Base-by-base conservation (phyloP, 2,888 invertebrate species). In the Serripes groenlandicus region DNA sequence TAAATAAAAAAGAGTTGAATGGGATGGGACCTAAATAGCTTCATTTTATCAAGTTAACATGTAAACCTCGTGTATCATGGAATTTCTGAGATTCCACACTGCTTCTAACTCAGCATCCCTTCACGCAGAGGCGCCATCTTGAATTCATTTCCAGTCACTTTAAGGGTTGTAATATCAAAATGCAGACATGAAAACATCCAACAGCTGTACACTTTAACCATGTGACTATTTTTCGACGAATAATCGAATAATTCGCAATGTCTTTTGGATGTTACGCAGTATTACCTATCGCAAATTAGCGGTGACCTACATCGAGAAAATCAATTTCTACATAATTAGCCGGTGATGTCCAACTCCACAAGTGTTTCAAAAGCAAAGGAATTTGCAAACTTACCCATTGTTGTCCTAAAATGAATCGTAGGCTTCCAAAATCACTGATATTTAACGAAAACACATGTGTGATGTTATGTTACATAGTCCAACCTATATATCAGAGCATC, bases 91-190 rank as follows among this genome's bases (percentile, higher is more conserved):
- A 81, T 66, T 81, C 75, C 78, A 34, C 23, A 56, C 64, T 69
- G 70, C 77, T 62, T 56, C 52, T 75, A 70, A 60, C 77, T 70
- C 80, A 79, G 76, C 76, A 76, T 76, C 64, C 60, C 23, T 26
- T 32, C n/a, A n/a, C n/a, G n/a, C n/a, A n/a, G 30, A 15, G 72
- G 49, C 80, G 85, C 85, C 85, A 86, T 86, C 78, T 86, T 86
- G 85, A 82, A 85, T 85, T 78, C 76, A 85, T 85, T 85, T 15
- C 49, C 49, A 5, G 49, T 49, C n/a, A 49, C 7, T 3, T 49
- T 49, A 49, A 49, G 21, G 49, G 7, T n/a, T n/a, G n/a, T n/a
- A n/a, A n/a, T n/a, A n/a, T n/a, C n/a, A n/a, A n/a, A n/a, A n/a
- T n/a, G n/a, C n/a, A n/a, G n/a, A n/a, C n/a, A n/a, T n/a, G n/a